Conservation (phyloP, 2,113 vertebrate species). For the Andinoacara biseriatus region DNA sequence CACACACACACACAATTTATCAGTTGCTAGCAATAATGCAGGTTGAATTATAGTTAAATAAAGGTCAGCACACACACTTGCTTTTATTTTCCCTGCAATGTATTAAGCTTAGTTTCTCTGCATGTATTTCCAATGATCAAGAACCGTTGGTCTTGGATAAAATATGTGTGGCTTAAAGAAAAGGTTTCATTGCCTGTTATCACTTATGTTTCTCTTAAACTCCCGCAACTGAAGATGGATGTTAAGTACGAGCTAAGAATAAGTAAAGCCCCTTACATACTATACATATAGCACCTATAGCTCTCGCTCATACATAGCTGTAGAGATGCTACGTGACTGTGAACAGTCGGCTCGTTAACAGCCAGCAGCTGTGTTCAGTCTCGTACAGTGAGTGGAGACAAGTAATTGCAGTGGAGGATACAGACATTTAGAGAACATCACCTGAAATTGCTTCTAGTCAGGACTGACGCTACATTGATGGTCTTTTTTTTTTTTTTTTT, state of each 20-base stretch:
- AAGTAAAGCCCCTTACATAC: neutral
- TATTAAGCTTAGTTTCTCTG: neutral
- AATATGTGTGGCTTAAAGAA: neutral
- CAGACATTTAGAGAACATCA: constrained; percentile 27
- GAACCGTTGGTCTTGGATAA: neutral
- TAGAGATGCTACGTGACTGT: constrained; percentile 14
- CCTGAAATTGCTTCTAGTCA: constrained; percentile 38
- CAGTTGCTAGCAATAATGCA: neutral
- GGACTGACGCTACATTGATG: constrained; percentile 18
- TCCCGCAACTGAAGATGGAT: neutral
- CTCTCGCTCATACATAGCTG: neutral
- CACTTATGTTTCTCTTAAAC: neutral
- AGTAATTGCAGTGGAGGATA: constrained; percentile 19
- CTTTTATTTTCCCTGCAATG: neutral
- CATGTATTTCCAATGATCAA: neutral
- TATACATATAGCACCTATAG: constrained; percentile 4
- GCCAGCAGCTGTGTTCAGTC: constrained; percentile 16
- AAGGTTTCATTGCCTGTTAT: neutral
- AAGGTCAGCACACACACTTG: neutral
- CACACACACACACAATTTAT: too few species aligned
- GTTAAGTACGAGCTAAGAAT: neutral
- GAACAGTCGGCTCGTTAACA: constrained; percentile 44
- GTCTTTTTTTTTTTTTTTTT: neutral
- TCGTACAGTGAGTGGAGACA: constrained; percentile 9
- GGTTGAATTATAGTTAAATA: neutral